A percentile compares a stretch with the other conserved stretches of the same genome.
Evolutionary conservation across 35 echinoderm and acorn worm genomes (phyloP).

Genomic region (Stichopus chloronotus): DNA sequence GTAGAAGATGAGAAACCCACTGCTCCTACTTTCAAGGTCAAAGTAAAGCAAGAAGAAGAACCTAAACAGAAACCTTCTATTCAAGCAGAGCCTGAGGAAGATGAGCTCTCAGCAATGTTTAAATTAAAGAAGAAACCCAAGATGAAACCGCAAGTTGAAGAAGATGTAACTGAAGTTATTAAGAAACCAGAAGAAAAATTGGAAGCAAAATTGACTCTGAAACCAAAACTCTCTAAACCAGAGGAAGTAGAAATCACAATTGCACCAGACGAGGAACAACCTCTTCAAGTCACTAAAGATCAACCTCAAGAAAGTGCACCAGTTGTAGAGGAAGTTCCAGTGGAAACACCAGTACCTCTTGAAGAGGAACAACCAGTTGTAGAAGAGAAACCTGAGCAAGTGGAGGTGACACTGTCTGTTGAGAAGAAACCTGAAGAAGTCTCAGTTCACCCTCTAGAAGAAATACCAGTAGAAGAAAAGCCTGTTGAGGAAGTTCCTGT

Average conservation of each 20-base stretch:
- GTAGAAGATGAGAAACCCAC: conserved; percentile 39
- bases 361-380: conserved; percentile 46
- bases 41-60: conserved; percentile 29
- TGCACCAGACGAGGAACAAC: conserved; percentile 40
- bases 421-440: conserved; percentile 26
- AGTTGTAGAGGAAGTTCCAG: background rate
- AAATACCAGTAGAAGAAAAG: conserved; percentile 15
- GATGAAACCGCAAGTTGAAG: conserved; percentile 11
- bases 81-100: conserved; percentile 54
- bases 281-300: conserved; percentile 14
- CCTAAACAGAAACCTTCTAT: conserved; percentile 50
- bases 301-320: conserved; percentile 40
- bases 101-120: conserved; percentile 26
- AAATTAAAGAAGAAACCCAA: conserved; percentile 59
- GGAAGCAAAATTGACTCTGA: conserved; percentile 34
- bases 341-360: conserved; percentile 21
- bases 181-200: conserved; percentile 58
- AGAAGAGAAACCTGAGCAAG: conserved; percentile 47
- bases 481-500: conserved; percentile 30
- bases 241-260: conserved; percentile 53
- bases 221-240: conserved; percentile 44
- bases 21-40: no score
- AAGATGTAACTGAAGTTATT: conserved; percentile 9
- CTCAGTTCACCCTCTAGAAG: conserved; percentile 24
- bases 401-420: conserved; percentile 10